Percentiles rank a stretch among this genome's conserved stretches.
Evolutionary conservation across 1,140 invertebrate genomes (phyloP).

Genomic region (Dinoponera quadriceps): DNA sequence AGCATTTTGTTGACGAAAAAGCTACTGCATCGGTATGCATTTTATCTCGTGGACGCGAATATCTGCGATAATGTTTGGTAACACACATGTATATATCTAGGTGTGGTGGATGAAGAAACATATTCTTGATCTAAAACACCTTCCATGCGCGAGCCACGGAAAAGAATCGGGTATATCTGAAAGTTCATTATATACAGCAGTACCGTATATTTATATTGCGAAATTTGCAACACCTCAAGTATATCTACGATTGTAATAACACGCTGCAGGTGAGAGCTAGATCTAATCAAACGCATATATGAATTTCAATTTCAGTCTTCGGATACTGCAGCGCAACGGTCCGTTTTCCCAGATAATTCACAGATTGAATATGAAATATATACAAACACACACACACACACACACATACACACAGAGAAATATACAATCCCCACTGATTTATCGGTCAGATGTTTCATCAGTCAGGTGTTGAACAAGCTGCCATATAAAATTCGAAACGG

Average conservation of each 20-base stretch:
- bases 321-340: neutral
- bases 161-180: neutral
- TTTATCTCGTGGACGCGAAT: slow-evolving; percentile 58
- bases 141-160: too few relatives aligned
- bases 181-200: neutral
- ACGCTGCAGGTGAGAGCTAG: slow-evolving; percentile 29
- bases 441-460: slow-evolving; percentile 21
- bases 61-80: slow-evolving; percentile 45
- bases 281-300: slow-evolving; percentile 47
- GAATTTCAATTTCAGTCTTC: slow-evolving; percentile 39
- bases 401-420: neutral
- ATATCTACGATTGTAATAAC: slow-evolving; percentile 43
- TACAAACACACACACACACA: neutral
- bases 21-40: slow-evolving; percentile 68
- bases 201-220: slow-evolving; percentile 1
- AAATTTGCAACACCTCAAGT: slow-evolving; percentile 42
- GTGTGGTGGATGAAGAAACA: neutral
- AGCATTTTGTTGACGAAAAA: slow-evolving; percentile 76
- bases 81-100: neutral
- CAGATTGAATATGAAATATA: slow-evolving; percentile 21
- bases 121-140: too few relatives aligned
- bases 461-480: slow-evolving; percentile 25
- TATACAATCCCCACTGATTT: slow-evolving; percentile 17
- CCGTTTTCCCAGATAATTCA: slow-evolving; percentile 17
- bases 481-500: slow-evolving; percentile 42